Conservation (phyloP, 2,113 vertebrate species). For the Nyctibius bracteatus region DNA sequence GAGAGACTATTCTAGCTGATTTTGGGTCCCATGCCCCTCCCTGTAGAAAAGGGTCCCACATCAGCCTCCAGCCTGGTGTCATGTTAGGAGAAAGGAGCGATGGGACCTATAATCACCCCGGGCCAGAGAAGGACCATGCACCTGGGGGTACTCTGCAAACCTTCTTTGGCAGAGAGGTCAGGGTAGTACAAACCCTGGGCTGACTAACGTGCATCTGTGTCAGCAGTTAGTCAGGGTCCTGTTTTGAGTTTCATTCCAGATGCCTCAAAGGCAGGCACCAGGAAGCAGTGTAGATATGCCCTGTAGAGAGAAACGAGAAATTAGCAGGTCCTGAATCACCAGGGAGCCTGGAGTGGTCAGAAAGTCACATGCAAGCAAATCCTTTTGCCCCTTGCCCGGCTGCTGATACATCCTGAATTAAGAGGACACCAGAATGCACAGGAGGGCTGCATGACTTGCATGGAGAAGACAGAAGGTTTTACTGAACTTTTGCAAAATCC, state of each 20-base stretch:
- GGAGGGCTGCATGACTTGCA: neutral
- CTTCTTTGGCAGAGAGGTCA: neutral
- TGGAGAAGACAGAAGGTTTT: neutral
- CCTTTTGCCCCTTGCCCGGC: neutral
- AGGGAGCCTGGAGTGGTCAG: neutral
- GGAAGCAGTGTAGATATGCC: neutral
- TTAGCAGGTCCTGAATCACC: neutral
- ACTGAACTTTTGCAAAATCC: neutral
- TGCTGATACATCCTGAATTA: neutral
- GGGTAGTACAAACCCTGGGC: neutral
- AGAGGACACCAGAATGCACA: neutral
- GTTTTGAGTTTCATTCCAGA: neutral
- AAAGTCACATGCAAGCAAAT: neutral
- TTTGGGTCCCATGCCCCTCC: neutral
- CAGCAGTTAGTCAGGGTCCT: neutral
- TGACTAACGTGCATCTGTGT: neutral
- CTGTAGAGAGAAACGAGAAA: neutral
- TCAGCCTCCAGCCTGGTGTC: neutral
- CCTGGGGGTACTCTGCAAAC: no score
- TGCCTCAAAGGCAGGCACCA: neutral
- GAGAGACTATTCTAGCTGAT: neutral
- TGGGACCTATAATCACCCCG: neutral
- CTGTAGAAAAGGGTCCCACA: neutral
- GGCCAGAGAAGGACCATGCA: rapidly evolving
- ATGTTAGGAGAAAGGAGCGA: neutral